Conservation (phyloP, 2,113 vertebrate genomes). For the Python bivittatus region DNA sequence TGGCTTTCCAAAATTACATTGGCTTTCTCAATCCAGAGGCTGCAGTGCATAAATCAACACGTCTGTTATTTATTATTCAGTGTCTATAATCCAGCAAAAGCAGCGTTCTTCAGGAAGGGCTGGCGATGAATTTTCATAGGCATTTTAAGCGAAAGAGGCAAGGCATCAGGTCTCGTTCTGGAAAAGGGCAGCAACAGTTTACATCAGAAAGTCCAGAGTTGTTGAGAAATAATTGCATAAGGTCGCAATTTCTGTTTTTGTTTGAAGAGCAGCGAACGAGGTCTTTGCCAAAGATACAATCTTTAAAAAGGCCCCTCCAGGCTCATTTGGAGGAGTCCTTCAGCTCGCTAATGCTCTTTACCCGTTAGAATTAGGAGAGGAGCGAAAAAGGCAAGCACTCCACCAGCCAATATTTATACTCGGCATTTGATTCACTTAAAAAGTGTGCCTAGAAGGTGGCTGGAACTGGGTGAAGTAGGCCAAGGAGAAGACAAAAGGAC, state of each 20-base stretch:
- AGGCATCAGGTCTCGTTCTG: slow-evolving; percentile 61
- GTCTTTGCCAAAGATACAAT: slow-evolving; percentile 72
- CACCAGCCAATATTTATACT: slow-evolving; percentile 63
- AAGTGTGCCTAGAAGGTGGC: neutral
- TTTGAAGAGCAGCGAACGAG: slow-evolving; percentile 66
- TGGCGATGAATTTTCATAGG: slow-evolving; percentile 57
- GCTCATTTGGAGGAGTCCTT: slow-evolving; percentile 65
- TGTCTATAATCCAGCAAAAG: slow-evolving; percentile 58
- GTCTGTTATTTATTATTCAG: slow-evolving; percentile 61
- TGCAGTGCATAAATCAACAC: slow-evolving; percentile 54
- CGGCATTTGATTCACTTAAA: slow-evolving; percentile 41
- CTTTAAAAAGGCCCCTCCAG: slow-evolving; percentile 68
- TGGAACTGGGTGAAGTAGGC: neutral
- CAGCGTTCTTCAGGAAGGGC: slow-evolving; percentile 41
- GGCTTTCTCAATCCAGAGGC: slow-evolving; percentile 24
- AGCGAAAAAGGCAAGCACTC: slow-evolving; percentile 51
- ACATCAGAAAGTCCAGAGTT: slow-evolving; percentile 63
- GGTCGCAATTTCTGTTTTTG: slow-evolving; percentile 69
- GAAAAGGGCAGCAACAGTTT: slow-evolving; percentile 67
- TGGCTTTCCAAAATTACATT: slow-evolving; percentile 20
- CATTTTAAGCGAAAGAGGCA: slow-evolving; percentile 67
- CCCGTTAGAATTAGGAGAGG: slow-evolving; percentile 51
- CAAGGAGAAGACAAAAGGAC: slow-evolving; percentile 11
- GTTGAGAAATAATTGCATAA: slow-evolving; percentile 72
- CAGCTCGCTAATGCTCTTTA: slow-evolving; percentile 54